Evolutionary conservation across 2,113 vertebrate genomes (phyloP).

Genomic region (Gila orcuttii): DNA sequence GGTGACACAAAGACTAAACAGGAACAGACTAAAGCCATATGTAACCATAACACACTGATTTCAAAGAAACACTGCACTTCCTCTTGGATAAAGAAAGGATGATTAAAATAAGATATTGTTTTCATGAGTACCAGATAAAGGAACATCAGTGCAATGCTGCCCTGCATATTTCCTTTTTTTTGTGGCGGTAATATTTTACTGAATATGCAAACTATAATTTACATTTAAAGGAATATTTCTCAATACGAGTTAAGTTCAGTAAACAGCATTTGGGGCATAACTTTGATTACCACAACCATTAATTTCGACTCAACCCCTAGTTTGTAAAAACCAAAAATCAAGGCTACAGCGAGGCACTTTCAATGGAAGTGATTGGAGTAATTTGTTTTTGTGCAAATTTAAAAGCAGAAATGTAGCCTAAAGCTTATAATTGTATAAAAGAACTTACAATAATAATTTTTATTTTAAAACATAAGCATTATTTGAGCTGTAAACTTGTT

Average conservation of each 20-base stretch:
- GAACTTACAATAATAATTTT: background rate
- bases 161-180: background rate
- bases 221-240: background rate
- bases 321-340: background rate
- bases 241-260: background rate
- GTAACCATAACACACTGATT: conserved; percentile 30
- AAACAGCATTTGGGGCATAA: background rate
- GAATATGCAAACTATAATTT: background rate
- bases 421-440: too few relatives aligned
- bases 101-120: conserved; percentile 15
- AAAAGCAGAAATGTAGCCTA: too few relatives aligned
- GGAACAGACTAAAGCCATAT: conserved; percentile 29
- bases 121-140: background rate
- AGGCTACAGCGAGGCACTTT: background rate
- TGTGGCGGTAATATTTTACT: background rate
- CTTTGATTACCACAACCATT: background rate
- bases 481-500: background rate
- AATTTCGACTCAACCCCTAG: background rate
- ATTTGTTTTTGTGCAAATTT: too few relatives aligned
- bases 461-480: background rate
- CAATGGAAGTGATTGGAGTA: too few relatives aligned
- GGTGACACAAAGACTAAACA: conserved; percentile 23
- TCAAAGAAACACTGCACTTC: conserved; percentile 43
- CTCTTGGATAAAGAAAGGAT: background rate
- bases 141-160: background rate